Evolutionary conservation across 2,888 invertebrate genomes (phyloP), one percentile per base, ranked within the genome.

Genomic region (Hypselothyrea guttata): DNA sequence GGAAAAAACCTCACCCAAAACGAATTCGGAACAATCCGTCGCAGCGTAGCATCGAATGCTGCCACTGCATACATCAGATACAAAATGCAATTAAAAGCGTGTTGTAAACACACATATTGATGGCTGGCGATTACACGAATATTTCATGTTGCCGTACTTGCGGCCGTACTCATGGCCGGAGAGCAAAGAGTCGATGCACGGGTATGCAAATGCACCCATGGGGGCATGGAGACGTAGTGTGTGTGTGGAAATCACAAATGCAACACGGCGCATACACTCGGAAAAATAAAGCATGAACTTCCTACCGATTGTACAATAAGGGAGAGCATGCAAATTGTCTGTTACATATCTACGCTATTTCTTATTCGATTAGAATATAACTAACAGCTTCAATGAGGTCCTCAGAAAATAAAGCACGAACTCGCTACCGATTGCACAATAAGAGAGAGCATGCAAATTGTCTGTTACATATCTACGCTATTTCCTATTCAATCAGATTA

Each of bases 1-100:
- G n/a, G 22, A 22, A 22, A 22, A 22, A 22, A 2, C 22, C 22
- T 2, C 30, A 37, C 35, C 18, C 28, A 18, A 56, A 37, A 41
- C 11, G 27, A 37, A 46, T 52, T 40, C 57, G 57, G 48, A 63
- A 34, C 40, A 22, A 22, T 22, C 22, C 3, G 22, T 22, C 2
- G 22, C 5, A 5, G 22, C 5, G 22, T 22, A 5, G 31, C 44
- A 55, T 41, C 46, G 31, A 58, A 16, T 33, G 45, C 42, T 52
- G 51, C 12, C 45, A 33, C 34, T 28, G 37, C 34, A 7, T 13
- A 46, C 65, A 53, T 22, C 22, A 22, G 22, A 22, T 48, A 59
- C 53, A 55, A 59, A 71, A 73, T 74, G 71, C 71, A 71, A 71
- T 71, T 71, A 71, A 71, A 71, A 74, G 64, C 64, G 64, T 44